phyloP scores from a whole-genome alignment of 2,113 vertebrate genomes.

The Argyrosomus japonicus region DNA sequence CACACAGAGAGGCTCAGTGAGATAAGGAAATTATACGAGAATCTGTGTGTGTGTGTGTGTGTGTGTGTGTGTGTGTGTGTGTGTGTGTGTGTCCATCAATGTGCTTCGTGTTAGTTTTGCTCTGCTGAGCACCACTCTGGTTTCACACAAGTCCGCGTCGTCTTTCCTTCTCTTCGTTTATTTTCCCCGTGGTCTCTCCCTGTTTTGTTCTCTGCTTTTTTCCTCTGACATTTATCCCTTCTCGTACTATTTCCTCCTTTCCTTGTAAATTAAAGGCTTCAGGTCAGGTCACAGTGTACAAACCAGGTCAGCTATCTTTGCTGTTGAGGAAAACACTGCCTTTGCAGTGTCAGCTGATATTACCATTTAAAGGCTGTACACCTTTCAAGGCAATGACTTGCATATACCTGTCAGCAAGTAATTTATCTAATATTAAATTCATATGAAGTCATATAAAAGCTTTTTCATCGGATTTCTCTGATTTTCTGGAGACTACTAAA shows the following conservation, averaged over 20 bases:
- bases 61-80: background rate
- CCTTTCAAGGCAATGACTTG: background rate
- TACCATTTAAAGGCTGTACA: background rate
- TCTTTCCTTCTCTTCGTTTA: background rate
- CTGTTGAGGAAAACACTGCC: slow-evolving; percentile 24
- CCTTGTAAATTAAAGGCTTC: slow-evolving; percentile 6
- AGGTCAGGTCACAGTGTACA: slow-evolving; percentile 26
- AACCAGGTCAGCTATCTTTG: slow-evolving; percentile 8
- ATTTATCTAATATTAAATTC: background rate
- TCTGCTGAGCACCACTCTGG: slow-evolving; percentile 27
- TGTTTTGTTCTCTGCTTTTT: slow-evolving; percentile 21
- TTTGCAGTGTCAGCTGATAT: background rate
- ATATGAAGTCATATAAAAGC: background rate
- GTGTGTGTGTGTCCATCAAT: slow-evolving; percentile 19
- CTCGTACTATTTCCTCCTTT: background rate
- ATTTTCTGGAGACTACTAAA: background rate
- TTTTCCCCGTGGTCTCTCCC: background rate
- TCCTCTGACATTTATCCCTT: slow-evolving; percentile 8
- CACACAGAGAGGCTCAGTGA: slow-evolving; percentile 29
- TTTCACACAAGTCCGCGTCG: slow-evolving; percentile 30
- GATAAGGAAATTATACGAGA: slow-evolving; percentile 18
- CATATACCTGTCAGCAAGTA: background rate
- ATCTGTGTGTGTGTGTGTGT: background rate
- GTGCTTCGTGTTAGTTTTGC: slow-evolving; percentile 55
- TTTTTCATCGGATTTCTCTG: background rate